Evolutionary conservation across 2,888 invertebrate genomes (phyloP).

Genomic region (Philhelius pedissequus): DNA sequence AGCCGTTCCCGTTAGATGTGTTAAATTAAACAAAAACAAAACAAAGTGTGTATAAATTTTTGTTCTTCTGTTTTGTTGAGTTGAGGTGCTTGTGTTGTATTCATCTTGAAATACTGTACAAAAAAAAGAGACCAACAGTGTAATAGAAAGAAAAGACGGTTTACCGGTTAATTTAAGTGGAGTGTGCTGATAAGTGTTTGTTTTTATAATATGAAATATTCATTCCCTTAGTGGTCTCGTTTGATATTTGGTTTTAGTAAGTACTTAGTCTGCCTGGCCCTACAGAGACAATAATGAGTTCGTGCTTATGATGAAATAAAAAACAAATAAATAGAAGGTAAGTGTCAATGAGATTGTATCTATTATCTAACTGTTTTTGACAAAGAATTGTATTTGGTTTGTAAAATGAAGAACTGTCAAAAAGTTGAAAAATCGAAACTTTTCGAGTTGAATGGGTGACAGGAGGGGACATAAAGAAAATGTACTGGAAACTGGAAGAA

Average conservation of each 20-base stretch:
- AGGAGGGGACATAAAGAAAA: background rate
- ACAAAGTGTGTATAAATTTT: conserved; percentile 13
- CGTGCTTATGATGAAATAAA: background rate
- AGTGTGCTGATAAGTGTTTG: conserved; percentile 49
- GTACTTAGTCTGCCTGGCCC: background rate
- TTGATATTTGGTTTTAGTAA: too few relatives aligned
- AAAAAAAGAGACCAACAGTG: conserved; percentile 14
- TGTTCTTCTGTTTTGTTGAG: conserved; percentile 16
- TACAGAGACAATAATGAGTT: conserved; percentile 1
- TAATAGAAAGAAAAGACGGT: conserved; percentile 28
- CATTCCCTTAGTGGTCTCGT: background rate
- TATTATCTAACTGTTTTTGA: background rate
- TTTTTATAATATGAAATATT: conserved; percentile 27
- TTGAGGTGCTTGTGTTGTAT: background rate
- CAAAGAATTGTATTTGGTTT: background rate
- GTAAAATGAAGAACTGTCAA: conserved; percentile 28
- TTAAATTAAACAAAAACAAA: conserved; percentile 13
- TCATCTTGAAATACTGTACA: conserved; percentile 5
- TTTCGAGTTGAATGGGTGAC: background rate
- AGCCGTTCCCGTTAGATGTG: conserved; percentile 8
- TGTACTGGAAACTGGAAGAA: background rate
- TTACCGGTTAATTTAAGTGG: conserved; percentile 61
- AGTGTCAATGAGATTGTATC: background rate
- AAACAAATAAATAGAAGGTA: background rate
- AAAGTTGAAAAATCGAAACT: conserved; percentile 66